Conservation (phyloP, 37 sponge, comb jelly and placozoan species). For the Agelas oroides region DNA sequence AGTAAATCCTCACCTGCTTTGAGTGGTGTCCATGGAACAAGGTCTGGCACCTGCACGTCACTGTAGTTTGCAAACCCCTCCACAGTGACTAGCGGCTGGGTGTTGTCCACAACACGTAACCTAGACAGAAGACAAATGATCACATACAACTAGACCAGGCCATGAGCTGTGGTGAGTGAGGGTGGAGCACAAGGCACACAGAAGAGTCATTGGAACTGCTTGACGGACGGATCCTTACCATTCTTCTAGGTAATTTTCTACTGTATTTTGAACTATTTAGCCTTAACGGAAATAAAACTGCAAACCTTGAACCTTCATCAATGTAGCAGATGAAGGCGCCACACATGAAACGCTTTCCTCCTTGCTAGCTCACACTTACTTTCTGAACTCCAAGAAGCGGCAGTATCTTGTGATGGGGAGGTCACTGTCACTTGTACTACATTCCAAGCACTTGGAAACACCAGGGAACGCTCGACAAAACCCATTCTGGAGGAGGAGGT, state of each 20-base stretch:
- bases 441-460: conserved; percentile 71
- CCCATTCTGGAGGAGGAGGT: conserved; percentile 50
- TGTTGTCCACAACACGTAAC: conserved; percentile 31
- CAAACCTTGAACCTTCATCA: too few relatives aligned
- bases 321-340: too few relatives aligned
- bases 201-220: too few relatives aligned
- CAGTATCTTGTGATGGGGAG: conserved; percentile 60
- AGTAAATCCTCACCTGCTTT: conserved; percentile 56
- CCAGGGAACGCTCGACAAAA: conserved; percentile 77
- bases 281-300: too few relatives aligned
- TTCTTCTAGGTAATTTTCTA: too few relatives aligned
- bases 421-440: conserved; percentile 53
- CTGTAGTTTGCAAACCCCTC: conserved; percentile 63
- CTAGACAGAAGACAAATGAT: conserved; percentile 2
- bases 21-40: conserved; percentile 83
- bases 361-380: conserved; percentile 48
- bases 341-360: too few relatives aligned
- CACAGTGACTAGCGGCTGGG: conserved; percentile 34
- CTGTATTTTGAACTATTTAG: too few relatives aligned
- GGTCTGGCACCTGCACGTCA: conserved; percentile 61
- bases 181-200: too few relatives aligned
- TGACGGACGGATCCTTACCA: too few relatives aligned
- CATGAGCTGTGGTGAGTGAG: too few relatives aligned
- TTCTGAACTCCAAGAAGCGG: conserved; percentile 78
- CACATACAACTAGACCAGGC: too few relatives aligned